Percentiles rank a stretch among this genome's conserved stretches.
Conservation (phyloP, 2,113 vertebrate genomes). For the Xenotilapia caudafasciata region DNA sequence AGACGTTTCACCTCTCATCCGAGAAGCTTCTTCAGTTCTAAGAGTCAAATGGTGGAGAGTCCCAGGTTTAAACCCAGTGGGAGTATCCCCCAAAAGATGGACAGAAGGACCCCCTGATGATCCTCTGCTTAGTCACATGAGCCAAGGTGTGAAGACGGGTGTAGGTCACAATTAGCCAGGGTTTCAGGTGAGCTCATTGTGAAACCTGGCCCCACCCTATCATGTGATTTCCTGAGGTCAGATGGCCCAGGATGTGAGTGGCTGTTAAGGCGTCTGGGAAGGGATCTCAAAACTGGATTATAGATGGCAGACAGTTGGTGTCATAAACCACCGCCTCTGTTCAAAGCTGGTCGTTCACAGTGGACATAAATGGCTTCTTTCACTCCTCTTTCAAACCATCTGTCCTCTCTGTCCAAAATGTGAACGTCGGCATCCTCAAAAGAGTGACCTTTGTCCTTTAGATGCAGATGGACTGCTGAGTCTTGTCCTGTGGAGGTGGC, state of each 20-base stretch:
- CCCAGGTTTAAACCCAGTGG: background rate
- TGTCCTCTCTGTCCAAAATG: background rate
- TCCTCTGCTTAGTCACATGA: background rate
- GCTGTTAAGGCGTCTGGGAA: fast-evolving
- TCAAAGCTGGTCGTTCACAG: fast-evolving
- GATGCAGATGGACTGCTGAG: fast-evolving
- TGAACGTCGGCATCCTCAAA: background rate
- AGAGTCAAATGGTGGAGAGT: background rate
- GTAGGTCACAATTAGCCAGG: fast-evolving
- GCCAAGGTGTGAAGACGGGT: background rate
- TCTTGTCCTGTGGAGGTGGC: background rate
- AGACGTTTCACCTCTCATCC: background rate
- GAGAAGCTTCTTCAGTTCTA: background rate
- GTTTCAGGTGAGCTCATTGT: background rate
- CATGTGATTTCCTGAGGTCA: background rate
- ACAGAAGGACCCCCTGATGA: background rate
- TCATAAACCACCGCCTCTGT: fast-evolving
- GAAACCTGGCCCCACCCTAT: background rate
- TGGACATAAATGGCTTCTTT: background rate
- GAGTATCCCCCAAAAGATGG: background rate
- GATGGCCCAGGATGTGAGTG: background rate
- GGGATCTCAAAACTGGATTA: background rate
- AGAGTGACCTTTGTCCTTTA: fast-evolving
- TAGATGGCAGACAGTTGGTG: background rate
- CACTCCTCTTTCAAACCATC: background rate